Conservation (phyloP, 2,888 invertebrate species). For the Sinhomidia bicolor region DNA sequence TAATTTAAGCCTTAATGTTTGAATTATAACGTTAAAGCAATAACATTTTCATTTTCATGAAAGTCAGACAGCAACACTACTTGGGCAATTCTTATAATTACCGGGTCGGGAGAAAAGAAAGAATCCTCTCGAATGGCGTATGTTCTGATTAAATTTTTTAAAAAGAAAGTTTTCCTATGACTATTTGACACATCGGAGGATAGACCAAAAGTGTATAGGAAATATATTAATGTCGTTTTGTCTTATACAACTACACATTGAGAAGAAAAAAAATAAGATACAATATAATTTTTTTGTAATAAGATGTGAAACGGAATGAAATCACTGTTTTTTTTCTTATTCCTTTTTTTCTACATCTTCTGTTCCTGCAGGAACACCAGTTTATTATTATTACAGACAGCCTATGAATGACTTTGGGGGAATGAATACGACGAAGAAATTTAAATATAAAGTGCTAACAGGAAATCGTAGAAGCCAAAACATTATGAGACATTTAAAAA, state of each 20-base stretch:
- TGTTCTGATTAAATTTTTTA: conserved; percentile 2
- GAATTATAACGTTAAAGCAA: conserved; percentile 31
- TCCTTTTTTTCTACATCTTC: too few species aligned
- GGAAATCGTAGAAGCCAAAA: conserved; percentile 57
- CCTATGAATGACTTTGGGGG: neutral
- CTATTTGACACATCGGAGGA: neutral
- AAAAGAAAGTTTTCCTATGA: neutral
- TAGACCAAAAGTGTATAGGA: neutral
- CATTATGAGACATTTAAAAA: conserved; percentile 78
- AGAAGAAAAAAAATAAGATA: neutral
- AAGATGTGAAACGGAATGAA: neutral
- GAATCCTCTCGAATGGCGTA: neutral
- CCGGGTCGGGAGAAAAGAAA: neutral
- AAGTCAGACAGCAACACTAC: neutral
- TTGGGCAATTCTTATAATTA: conserved; percentile 19
- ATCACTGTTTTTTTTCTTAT: neutral
- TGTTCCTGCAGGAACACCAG: neutral
- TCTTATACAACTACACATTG: too few species aligned
- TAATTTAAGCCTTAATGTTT: conserved; percentile 15
- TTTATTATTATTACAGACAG: conserved; percentile 11
- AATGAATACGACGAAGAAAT: conserved; percentile 31
- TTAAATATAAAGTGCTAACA: conserved; percentile 39
- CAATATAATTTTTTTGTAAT: neutral
- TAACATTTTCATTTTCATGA: conserved; percentile 14
- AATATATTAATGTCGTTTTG: neutral